Evolutionary conservation across 2,113 vertebrate genomes (phyloP).

Genomic region (Hemiprocne comata): DNA sequence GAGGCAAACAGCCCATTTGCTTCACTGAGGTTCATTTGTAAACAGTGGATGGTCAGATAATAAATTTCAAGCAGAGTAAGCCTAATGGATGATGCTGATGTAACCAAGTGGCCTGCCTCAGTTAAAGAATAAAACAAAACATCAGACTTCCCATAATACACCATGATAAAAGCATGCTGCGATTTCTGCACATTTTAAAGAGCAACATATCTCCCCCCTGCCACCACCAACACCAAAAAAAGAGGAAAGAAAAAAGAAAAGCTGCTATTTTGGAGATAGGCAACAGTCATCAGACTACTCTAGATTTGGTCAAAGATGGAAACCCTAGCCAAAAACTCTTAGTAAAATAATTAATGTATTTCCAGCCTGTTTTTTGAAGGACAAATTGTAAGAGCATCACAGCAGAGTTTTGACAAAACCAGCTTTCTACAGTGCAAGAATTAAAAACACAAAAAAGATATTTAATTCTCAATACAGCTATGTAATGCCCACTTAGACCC

Average conservation of each 20-base stretch:
- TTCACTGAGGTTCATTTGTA: neutral
- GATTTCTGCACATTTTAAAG: neutral
- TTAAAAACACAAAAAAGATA: neutral
- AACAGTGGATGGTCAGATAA: neutral
- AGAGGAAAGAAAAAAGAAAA: neutral
- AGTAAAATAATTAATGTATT: neutral
- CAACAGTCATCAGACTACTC: neutral
- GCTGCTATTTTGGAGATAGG: neutral
- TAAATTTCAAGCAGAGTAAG: neutral
- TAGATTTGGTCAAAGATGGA: neutral
- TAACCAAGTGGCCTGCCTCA: neutral
- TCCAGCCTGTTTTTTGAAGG: neutral
- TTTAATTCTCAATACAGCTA: neutral
- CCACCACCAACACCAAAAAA: too few species aligned
- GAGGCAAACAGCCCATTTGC: neutral
- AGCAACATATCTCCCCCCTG: neutral
- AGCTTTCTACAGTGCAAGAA: neutral
- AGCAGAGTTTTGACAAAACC: neutral
- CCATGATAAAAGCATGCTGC: neutral
- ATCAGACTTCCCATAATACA: neutral
- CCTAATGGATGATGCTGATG: neutral
- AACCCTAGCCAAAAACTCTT: neutral
- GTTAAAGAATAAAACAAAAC: neutral
- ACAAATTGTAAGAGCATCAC: neutral
- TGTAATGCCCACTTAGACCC: neutral